These are phyloP conservation scores for Mus spretus DNA, from an alignment of 2,797 vertebrate genomes.

Conservation along the genomic window DNA sequence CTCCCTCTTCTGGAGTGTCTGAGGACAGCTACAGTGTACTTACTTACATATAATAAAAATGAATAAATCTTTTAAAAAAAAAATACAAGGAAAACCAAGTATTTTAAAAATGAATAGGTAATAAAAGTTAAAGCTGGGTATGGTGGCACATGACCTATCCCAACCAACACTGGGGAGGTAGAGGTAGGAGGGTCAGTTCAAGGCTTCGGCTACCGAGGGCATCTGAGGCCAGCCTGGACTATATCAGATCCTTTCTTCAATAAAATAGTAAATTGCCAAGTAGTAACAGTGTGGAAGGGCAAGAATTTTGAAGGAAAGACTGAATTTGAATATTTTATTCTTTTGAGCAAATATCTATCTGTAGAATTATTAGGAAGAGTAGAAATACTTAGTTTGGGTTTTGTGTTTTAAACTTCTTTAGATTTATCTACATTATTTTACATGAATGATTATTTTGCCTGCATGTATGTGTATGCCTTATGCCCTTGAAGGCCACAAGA, in stretches of 20 bases:
- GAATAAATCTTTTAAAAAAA: too few relatives aligned
- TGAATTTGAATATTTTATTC: constrained; percentile 53
- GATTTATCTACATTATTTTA: neutral
- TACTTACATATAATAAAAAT: too few relatives aligned
- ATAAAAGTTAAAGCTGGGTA: neutral
- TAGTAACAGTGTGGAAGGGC: neutral
- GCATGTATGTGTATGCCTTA: neutral
- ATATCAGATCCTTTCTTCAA: neutral
- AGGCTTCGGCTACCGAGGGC: neutral
- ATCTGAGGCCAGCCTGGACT: neutral
- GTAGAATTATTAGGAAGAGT: constrained; percentile 37
- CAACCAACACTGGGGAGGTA: neutral
- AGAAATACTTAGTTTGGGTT: constrained; percentile 22
- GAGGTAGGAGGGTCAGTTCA: neutral
- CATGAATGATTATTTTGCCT: neutral
- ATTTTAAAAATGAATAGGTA: neutral
- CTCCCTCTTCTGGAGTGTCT: too few relatives aligned
- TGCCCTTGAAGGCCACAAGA: neutral
- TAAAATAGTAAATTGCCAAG: neutral
- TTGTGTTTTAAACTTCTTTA: neutral
- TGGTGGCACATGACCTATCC: neutral
- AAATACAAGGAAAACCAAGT: neutral
- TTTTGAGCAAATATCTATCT: constrained; percentile 41
- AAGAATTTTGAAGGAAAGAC: constrained; percentile 31
- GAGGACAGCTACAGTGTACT: too few relatives aligned